phyloP scores from a whole-genome alignment of 2,113 vertebrate genomes.

The Pandion haliaetus region DNA sequence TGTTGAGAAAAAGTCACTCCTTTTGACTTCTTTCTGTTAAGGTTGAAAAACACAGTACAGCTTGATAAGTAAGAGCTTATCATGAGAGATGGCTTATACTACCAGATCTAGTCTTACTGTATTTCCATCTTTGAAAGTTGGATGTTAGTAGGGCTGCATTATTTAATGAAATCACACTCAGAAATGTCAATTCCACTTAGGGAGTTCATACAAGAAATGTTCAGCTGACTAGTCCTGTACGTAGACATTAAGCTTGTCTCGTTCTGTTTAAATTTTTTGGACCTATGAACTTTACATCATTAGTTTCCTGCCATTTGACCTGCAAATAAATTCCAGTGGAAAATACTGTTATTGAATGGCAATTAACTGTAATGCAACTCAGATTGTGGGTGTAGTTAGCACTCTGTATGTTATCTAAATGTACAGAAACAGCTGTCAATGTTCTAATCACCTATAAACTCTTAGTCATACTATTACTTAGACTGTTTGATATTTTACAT shows the following conservation, averaged over 20 bases:
- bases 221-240: background rate
- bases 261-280: background rate
- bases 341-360: background rate
- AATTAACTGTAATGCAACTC: slow-evolving; percentile 10
- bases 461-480: background rate
- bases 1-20: background rate
- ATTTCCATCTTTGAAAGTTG: background rate
- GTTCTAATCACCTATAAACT: background rate
- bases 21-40: background rate
- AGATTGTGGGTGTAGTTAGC: background rate
- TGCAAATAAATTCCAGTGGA: slow-evolving; percentile 41
- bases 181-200: background rate
- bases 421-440: background rate
- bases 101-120: background rate
- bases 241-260: background rate
- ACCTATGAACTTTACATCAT: background rate
- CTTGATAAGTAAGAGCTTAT: background rate
- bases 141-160: background rate
- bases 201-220: background rate
- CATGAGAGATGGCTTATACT: background rate
- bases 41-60: background rate
- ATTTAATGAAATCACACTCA: background rate
- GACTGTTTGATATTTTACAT: background rate
- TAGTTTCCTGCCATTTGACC: slow-evolving; percentile 33
- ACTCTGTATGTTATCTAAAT: background rate